Evolutionary conservation across 2,797 vertebrate genomes (phyloP).

Genomic region (Coendou prehensilis): DNA sequence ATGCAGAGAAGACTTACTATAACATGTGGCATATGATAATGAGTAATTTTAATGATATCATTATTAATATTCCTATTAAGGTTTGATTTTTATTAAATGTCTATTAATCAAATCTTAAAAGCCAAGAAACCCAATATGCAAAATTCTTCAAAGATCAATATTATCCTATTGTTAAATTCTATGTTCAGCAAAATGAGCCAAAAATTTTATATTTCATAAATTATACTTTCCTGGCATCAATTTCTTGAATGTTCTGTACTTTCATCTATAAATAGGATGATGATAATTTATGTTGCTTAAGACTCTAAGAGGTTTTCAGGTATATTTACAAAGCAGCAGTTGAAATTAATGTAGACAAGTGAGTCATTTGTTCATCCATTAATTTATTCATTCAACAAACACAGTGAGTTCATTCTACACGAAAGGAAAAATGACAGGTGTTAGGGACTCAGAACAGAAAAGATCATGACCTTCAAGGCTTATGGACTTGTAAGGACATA

Average conservation of each 20-base stretch:
- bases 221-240: conserved; percentile 65
- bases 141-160: conserved; percentile 57
- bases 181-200: conserved; percentile 6
- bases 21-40: not conserved
- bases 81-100: conserved; percentile 35
- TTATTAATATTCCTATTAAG: conserved; percentile 54
- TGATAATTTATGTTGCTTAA: conserved; percentile 32
- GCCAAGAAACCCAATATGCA: not conserved
- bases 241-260: conserved; percentile 64
- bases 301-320: not conserved
- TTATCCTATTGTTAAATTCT: conserved; percentile 4
- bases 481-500: not conserved
- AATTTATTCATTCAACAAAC: conserved; percentile 37
- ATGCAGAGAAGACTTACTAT: not conserved
- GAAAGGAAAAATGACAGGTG: not conserved
- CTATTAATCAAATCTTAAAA: conserved; percentile 37
- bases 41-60: not conserved
- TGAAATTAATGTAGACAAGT: conserved; percentile 47
- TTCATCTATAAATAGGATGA: conserved; percentile 54
- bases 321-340: conserved; percentile 1
- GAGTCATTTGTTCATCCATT: conserved; percentile 45
- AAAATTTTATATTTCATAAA: conserved; percentile 55
- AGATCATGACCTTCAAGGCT: not conserved
- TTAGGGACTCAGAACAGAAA: not conserved
- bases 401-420: conserved; percentile 40